These are phyloP conservation scores for Enteromius unitaeniatus DNA, from an alignment of 2,797 vertebrate genomes.

Conservation along the genomic window DNA sequence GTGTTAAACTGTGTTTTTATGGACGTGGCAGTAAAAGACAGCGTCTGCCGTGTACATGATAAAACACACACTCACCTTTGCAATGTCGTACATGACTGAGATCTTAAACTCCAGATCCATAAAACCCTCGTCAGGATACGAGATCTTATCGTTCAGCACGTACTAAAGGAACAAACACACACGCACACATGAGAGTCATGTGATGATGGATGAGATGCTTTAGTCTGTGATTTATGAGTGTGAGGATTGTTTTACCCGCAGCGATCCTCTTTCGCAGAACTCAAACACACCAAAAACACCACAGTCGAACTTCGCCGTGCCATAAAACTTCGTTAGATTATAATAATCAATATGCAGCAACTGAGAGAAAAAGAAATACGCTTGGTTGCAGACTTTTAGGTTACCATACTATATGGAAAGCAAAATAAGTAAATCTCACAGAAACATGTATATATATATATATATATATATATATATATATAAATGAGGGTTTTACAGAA, in stretches of 20 bases:
- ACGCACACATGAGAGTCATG: neutral
- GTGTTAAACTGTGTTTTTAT: neutral
- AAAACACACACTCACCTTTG: constrained; percentile 80
- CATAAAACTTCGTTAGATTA: constrained; percentile 91
- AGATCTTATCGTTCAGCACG: constrained; percentile 92
- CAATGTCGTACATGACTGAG: constrained; percentile 94
- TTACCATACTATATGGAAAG: neutral
- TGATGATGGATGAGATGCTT: neutral
- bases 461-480: neutral
- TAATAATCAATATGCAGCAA: constrained; percentile 87
- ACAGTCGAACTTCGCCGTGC: constrained; percentile 86
- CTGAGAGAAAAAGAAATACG: constrained; percentile 64
- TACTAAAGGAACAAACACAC: constrained; percentile 73
- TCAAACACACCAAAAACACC: constrained; percentile 91
- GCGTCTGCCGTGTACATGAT: neutral
- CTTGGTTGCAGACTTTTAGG: neutral
- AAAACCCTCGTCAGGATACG: constrained; percentile 93
- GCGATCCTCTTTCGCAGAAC: constrained; percentile 92
- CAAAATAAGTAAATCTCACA: neutral
- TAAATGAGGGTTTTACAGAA: constrained; percentile 76
- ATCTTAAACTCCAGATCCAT: constrained; percentile 98
- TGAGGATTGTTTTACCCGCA: constrained; percentile 82
- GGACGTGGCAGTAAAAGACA: neutral
- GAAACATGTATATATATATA: neutral
- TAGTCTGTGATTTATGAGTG: neutral